Conservation (phyloP, 2,113 vertebrate genomes). For the Phrynocephalus versicolor region DNA sequence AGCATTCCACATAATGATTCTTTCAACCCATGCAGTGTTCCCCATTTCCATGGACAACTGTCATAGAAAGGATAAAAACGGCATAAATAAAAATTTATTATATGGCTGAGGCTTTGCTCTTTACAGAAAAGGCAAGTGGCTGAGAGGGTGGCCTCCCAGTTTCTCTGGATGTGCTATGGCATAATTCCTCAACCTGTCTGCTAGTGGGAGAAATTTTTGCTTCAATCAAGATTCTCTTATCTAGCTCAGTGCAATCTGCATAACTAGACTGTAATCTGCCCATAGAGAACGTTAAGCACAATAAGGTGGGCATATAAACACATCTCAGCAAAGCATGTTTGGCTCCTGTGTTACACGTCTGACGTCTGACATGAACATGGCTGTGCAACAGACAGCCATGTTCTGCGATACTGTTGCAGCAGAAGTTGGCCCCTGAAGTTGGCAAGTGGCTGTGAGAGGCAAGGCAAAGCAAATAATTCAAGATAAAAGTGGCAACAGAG, state of each 20-base stretch:
- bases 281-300: no score
- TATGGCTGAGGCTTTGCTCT: not conserved
- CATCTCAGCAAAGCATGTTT: not conserved
- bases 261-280: no score
- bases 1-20: not conserved
- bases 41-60: fast-evolving
- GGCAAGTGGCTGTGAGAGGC: not conserved
- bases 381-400: not conserved
- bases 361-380: not conserved
- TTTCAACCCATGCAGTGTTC: not conserved
- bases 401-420: not conserved
- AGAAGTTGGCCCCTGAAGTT: not conserved
- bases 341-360: not conserved
- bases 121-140: not conserved
- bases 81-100: not conserved
- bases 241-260: no score
- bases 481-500: not conserved
- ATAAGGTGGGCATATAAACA: no score
- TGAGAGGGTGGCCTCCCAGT: not conserved
- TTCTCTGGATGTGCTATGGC: not conserved
- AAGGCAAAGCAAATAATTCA: not conserved
- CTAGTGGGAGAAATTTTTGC: not conserved
- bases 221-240: not conserved
- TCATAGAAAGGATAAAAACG: not conserved
- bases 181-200: fast-evolving